Percentiles rank a stretch among this genome's conserved stretches.
Evolutionary conservation across 2,888 invertebrate genomes (phyloP).

Genomic region (Uloborus plumipes): DNA sequence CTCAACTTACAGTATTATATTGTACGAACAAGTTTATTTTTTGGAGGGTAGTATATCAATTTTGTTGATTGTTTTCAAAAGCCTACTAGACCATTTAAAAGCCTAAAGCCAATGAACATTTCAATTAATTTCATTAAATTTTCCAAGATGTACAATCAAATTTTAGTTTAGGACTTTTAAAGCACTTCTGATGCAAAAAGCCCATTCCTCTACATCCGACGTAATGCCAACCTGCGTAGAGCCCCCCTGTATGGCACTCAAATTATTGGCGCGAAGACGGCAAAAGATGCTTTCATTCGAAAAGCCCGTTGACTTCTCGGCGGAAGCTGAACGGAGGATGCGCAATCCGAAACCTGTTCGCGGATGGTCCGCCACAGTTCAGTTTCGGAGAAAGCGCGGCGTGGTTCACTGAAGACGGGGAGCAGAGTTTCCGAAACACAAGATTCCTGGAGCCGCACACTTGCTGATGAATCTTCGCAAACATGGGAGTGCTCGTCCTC

Average conservation of each 20-base stretch:
- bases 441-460: too few species aligned
- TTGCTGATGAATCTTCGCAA: background rate
- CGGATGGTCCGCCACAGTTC: conserved; percentile 49
- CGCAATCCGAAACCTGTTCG: conserved; percentile 57
- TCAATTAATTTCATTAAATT: too few species aligned
- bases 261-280: conserved; percentile 51
- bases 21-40: too few species aligned
- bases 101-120: too few species aligned
- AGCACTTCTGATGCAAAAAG: background rate
- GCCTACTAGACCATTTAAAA: too few species aligned
- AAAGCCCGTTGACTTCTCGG: conserved; percentile 45
- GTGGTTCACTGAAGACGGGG: conserved; percentile 16
- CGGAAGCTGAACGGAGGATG: conserved; percentile 27
- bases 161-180: background rate
- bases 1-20: too few species aligned
- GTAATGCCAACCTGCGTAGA: background rate
- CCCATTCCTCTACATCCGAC: background rate
- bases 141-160: too few species aligned
- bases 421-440: background rate
- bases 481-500: background rate
- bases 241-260: conserved; percentile 11
- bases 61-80: too few species aligned
- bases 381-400: conserved; percentile 43
- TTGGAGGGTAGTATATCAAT: too few species aligned
- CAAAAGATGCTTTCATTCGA: conserved; percentile 15